Evolutionary conservation across 2,888 invertebrate genomes (phyloP).

Genomic region (Lochmaea crataegi): DNA sequence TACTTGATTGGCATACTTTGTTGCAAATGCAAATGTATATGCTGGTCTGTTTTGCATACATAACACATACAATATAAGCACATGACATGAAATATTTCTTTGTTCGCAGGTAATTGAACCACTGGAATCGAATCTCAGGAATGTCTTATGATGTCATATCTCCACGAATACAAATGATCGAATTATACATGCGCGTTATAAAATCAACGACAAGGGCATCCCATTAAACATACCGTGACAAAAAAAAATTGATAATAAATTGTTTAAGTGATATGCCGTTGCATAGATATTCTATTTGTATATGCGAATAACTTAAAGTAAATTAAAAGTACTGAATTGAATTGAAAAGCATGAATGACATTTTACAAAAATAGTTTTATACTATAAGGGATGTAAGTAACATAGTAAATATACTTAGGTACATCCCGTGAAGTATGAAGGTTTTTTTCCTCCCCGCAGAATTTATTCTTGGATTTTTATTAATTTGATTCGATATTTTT

Average conservation of each 20-base stretch:
- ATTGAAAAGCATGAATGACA: background rate
- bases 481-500: no score
- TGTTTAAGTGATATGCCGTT: background rate
- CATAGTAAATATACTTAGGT: no score
- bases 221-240: constrained; percentile 25
- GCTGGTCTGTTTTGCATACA: constrained; percentile 31
- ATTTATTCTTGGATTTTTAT: no score
- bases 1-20: constrained; percentile 29
- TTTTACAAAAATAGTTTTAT: no score
- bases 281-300: background rate
- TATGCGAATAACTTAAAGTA: background rate
- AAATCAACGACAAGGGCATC: constrained; percentile 33
- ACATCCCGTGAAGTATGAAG: no score
- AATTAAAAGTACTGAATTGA: background rate
- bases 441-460: no score
- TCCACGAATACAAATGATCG: constrained; percentile 31
- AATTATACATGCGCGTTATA: constrained; percentile 31
- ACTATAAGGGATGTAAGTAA: no score
- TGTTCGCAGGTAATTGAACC: constrained; percentile 37
- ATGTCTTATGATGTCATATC: constrained; percentile 37
- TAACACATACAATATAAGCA: constrained; percentile 26
- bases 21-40: constrained; percentile 26
- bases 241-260: constrained; percentile 17
- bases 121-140: constrained; percentile 35
- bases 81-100: constrained; percentile 36